A percentile compares a stretch with the other conserved stretches of the same genome.
phyloP scores from a whole-genome alignment of 2,888 invertebrate genomes.

The Masnerella sp. region DNA sequence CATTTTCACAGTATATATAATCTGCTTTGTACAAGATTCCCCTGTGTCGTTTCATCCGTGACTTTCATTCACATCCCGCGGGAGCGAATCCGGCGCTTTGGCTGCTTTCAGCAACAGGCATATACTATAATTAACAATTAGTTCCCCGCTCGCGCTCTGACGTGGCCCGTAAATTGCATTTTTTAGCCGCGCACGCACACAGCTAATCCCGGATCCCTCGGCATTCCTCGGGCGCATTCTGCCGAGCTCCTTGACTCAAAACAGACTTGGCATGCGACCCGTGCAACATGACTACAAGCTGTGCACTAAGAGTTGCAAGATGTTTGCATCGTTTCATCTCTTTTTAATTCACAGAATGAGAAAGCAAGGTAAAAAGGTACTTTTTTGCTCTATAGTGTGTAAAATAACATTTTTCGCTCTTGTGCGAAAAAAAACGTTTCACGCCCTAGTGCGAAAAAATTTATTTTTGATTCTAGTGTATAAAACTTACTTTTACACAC shows the following conservation, averaged over 20 bases:
- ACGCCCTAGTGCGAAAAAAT: too few relatives aligned
- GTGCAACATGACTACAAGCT: too few relatives aligned
- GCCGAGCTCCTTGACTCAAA: slow-evolving; percentile 26
- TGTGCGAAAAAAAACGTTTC: too few relatives aligned
- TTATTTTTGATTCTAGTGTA: too few relatives aligned
- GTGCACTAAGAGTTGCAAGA: not conserved
- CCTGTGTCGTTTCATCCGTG: slow-evolving; percentile 51
- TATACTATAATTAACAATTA: slow-evolving; percentile 62
- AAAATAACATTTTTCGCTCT: too few relatives aligned
- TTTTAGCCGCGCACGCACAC: slow-evolving; percentile 40
- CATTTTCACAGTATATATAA: too few relatives aligned
- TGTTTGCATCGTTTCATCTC: too few relatives aligned
- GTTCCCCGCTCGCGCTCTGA: slow-evolving; percentile 51
- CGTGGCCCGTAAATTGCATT: slow-evolving; percentile 56
- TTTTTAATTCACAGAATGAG: too few relatives aligned
- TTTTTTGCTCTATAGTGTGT: too few relatives aligned
- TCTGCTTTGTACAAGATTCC: slow-evolving; percentile 53
- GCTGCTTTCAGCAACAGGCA: slow-evolving; percentile 58
- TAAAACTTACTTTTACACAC: too few relatives aligned
- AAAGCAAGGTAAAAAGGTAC: too few relatives aligned
- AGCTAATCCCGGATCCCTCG: slow-evolving; percentile 23
- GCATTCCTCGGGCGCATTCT: slow-evolving; percentile 31
- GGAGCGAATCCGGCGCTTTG: slow-evolving; percentile 43
- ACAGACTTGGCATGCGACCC: too few relatives aligned
- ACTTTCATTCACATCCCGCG: slow-evolving; percentile 55